Evolutionary conservation across 1,140 invertebrate species (phyloP).

Genomic region (Cotesia glomerata): DNA sequence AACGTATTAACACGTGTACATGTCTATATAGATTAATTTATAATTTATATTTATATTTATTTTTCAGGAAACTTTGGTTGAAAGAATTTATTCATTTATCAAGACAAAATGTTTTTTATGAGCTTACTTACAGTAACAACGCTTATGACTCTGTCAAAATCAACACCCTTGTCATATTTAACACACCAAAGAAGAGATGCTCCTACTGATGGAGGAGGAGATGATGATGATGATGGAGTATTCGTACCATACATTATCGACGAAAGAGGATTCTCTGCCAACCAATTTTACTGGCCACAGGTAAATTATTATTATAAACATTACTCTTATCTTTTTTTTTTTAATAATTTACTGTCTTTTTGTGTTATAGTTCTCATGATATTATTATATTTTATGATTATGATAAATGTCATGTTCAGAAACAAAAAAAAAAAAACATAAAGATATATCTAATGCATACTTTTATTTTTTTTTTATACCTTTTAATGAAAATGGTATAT

Average conservation of each 20-base stretch:
- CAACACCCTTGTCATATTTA: constrained; percentile 41
- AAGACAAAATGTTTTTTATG: constrained; percentile 38
- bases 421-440: too few relatives aligned
- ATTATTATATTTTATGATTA: too few relatives aligned
- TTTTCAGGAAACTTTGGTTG: background rate
- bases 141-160: constrained; percentile 40
- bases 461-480: too few relatives aligned
- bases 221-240: background rate
- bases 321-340: too few relatives aligned
- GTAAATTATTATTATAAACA: background rate
- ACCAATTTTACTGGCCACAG: constrained; percentile 9
- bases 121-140: constrained; percentile 38
- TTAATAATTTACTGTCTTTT: too few relatives aligned
- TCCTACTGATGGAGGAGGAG: background rate
- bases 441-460: too few relatives aligned
- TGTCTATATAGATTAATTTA: background rate
- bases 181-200: constrained; percentile 42
- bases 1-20: background rate
- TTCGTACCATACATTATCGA: constrained; percentile 8
- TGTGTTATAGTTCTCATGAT: too few relatives aligned
- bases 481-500: too few relatives aligned
- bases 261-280: background rate
- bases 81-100: background rate
- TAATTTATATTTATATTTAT: background rate
- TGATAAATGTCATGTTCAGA: too few relatives aligned